phyloP scores from a whole-genome alignment of 2,113 vertebrate genomes.

The Phyllostomus discolor region DNA sequence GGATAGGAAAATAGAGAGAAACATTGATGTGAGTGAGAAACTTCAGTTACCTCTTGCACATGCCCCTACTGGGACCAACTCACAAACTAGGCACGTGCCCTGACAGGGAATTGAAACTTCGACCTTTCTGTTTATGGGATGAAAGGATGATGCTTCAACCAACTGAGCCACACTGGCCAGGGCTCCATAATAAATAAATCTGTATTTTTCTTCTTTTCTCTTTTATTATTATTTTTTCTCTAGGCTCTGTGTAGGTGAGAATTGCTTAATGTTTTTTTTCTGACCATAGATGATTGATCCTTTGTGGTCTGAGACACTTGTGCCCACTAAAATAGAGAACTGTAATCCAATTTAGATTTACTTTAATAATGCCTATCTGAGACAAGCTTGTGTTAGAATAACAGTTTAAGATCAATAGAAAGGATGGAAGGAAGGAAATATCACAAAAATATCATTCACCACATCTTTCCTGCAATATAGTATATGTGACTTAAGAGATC shows the following conservation, averaged over 20 bases:
- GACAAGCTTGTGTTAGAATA: not conserved
- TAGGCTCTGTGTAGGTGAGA: not conserved
- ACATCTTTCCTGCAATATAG: not conserved
- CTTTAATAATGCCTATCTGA: not conserved
- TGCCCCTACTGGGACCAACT: no score
- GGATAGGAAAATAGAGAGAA: no score
- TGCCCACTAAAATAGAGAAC: not conserved
- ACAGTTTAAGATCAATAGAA: constrained; percentile 14
- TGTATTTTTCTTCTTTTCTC: not conserved
- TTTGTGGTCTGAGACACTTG: not conserved
- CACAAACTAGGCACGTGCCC: no score
- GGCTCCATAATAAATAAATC: no score
- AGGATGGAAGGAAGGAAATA: not conserved
- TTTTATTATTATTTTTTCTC: not conserved
- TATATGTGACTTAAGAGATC: not conserved
- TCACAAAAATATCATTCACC: not conserved
- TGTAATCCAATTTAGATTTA: not conserved
- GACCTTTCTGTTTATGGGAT: no score
- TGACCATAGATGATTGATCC: not conserved
- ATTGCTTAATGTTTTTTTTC: not conserved
- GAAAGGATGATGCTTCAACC: no score
- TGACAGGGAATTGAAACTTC: no score
- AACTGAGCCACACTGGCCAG: no score
- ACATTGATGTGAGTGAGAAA: no score
- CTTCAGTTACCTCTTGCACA: no score